Base-by-base conservation (phyloP, 2,113 vertebrate genomes). In the Pygoscelis adeliae region DNA sequence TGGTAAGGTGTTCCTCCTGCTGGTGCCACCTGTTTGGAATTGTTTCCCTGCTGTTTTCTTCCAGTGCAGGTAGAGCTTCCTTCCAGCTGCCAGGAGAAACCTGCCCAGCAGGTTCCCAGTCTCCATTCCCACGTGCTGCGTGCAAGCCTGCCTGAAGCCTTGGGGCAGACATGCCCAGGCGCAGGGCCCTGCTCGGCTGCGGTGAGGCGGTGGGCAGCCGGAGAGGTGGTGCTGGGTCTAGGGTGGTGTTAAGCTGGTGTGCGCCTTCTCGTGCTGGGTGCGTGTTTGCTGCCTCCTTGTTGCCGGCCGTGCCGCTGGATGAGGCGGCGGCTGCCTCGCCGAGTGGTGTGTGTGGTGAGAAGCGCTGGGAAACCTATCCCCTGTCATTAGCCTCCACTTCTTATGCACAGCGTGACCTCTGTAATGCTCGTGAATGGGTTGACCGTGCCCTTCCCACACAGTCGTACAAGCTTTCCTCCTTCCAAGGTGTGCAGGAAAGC, bases 321-420 rank as follows among this genome's bases (percentile, higher is more conserved):
- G 65, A 46, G 74, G 65, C 4, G 13, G 27, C 5, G 8, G 52
- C 1, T 17, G 18, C 36, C 15, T 14, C 6, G 2, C 11, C 1
- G 30, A 22, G 58, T 16, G 14, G 2, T 4, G 18, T 3, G 17
- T 9, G 30, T 16, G 61, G 46, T 5, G 36, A 36, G 47, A 11
- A 22, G 16, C 3, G 11, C 17, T 6, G 32, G 52, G 17, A 62
- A 27, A 14, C 1, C 6, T 4, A 2, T 22, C 8, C n/a, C 26
- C 10, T 1, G 7, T 6, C 12, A 2, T 34, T 13, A 26, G 25
- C 11, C 19, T 29, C 13, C 10, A 2, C 32, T 25, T 8, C 11
- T 23, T 6, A 10, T 0, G 11, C 4, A 3, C 3, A 6, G 4
- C 0, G 3, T 1, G 13, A 1, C 10, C 38, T 16, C 26, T 4